Evolutionary conservation across 64 coral and sea anemone genomes (phyloP), one percentile per base, ranked within the genome.

Genomic region (Porites lutea): DNA sequence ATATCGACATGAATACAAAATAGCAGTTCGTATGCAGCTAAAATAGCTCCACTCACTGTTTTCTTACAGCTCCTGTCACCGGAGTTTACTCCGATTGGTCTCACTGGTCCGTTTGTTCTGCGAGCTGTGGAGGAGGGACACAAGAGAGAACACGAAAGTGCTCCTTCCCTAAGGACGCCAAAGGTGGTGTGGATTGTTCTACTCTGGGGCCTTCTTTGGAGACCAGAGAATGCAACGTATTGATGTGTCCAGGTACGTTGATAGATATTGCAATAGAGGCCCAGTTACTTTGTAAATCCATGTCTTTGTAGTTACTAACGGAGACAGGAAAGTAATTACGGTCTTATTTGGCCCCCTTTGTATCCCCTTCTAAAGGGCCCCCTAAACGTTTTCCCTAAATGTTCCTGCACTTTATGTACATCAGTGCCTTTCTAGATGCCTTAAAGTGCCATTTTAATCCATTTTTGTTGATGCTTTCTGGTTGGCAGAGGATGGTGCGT

Each of bases 61-160:
- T 37, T 4, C 18, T 60, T 59, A 53, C 43, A 96, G 95, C 87
- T 43, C 82, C 90, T 1, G 77, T 83, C 16, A 88, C 88, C 5
- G 95, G 95, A 49, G 76, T 91, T 21, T 96, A 96, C 13, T 93
- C 91, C 2, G 78, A 82, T 23, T 96, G 95, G 95, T 62, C 88
- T 44, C 49, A 88, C 15, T 96, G 95, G 95, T 87, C 87, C 14
- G 45, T 19, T 8, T 97, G 95, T 57, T 82, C 92, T 8, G 88
- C 95, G 3, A 81, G 74, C 65, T 97, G 95, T 82, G 95, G 95
- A 72, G 95, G 95, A 44, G 95, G 95, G 0, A 97, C 95, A 14
- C 95, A 97, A 62, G 95, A 97, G 16, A 90, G 95, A 58, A 90
- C 58, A 16, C 79, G 95, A 65, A 87, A 62, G 27, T 97, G 95